Percentiles rank a stretch among this genome's conserved stretches.
These are phyloP conservation scores for Meandrusa payeni DNA, from an alignment of 2,888 invertebrate genomes.

Conservation along the genomic window DNA sequence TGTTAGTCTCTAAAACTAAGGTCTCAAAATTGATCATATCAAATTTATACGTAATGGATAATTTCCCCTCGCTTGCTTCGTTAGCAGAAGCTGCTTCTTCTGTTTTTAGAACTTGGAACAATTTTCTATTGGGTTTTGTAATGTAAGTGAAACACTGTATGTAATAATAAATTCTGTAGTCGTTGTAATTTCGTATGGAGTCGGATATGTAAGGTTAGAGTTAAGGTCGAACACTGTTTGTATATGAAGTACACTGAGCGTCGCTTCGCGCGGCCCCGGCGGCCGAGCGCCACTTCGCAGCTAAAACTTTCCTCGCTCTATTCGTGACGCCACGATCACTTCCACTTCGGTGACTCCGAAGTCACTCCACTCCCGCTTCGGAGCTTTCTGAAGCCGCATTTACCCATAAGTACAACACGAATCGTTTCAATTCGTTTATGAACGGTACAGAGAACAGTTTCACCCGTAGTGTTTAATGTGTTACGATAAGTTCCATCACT, in stretches of 20 bases:
- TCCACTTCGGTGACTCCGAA: not conserved
- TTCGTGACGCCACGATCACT: not conserved
- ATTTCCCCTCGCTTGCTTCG: constrained; percentile 62
- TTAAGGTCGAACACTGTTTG: constrained; percentile 45
- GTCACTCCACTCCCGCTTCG: not conserved
- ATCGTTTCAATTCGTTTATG: constrained; percentile 41
- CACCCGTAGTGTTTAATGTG: constrained; percentile 41
- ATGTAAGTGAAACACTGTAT: constrained; percentile 58
- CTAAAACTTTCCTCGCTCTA: not conserved
- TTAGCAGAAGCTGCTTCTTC: constrained; percentile 45
- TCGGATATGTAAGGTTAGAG: constrained; percentile 43
- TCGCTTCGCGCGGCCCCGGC: constrained; percentile 11
- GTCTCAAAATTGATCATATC: constrained; percentile 70
- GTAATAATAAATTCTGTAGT: constrained; percentile 62
- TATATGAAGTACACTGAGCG: constrained; percentile 53
- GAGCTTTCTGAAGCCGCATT: constrained; percentile 19
- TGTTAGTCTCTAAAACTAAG: constrained; percentile 38
- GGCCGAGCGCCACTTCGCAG: no score
- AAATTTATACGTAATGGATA: constrained; percentile 74
- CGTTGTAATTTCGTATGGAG: constrained; percentile 70
- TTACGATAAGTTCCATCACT: constrained; percentile 55
- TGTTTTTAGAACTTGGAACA: constrained; percentile 45
- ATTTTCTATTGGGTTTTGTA: constrained; percentile 53
- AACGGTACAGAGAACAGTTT: constrained; percentile 45
- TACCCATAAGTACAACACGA: constrained; percentile 31